Percentiles rank a stretch among this genome's conserved stretches.
Conservation (phyloP, 2,888 invertebrate genomes). For the Coecobrya sp. region DNA sequence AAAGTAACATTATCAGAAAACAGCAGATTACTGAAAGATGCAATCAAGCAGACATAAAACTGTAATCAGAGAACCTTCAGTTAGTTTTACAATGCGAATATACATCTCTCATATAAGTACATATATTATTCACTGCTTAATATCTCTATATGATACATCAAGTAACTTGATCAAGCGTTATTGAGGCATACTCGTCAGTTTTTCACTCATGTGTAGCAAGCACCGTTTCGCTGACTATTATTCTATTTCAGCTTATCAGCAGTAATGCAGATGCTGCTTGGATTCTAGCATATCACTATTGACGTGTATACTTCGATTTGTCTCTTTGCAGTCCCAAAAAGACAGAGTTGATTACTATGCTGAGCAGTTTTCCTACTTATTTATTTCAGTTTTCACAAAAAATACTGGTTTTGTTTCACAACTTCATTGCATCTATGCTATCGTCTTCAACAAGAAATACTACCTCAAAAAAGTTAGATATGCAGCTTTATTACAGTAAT, state of each 20-base stretch:
- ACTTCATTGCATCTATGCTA: not conserved
- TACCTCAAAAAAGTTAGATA: not conserved
- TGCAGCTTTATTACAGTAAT: not conserved
- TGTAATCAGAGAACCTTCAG: constrained; percentile 23
- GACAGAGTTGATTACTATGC: not conserved
- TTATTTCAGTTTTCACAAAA: constrained; percentile 27
- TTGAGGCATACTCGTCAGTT: not conserved
- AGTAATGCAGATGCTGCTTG: not conserved
- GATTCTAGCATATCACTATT: not conserved
- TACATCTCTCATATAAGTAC: too few species aligned
- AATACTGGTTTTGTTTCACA: constrained; percentile 18
- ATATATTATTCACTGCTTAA: too few species aligned
- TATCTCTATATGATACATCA: too few species aligned
- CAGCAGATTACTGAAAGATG: constrained; percentile 24
- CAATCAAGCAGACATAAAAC: constrained; percentile 42
- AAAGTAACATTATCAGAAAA: not conserved
- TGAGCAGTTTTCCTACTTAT: constrained; percentile 15
- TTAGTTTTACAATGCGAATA: too few species aligned
- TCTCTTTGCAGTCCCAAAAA: not conserved
- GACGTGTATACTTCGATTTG: not conserved
- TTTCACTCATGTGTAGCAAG: not conserved
- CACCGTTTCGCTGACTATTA: not conserved
- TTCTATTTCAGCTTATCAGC: not conserved
- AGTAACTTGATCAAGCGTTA: not conserved
- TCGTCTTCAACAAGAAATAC: not conserved